Evolutionary conservation across 2,888 invertebrate genomes (phyloP), one percentile per base, ranked within the genome.

Genomic region (Macrophya annulata): DNA sequence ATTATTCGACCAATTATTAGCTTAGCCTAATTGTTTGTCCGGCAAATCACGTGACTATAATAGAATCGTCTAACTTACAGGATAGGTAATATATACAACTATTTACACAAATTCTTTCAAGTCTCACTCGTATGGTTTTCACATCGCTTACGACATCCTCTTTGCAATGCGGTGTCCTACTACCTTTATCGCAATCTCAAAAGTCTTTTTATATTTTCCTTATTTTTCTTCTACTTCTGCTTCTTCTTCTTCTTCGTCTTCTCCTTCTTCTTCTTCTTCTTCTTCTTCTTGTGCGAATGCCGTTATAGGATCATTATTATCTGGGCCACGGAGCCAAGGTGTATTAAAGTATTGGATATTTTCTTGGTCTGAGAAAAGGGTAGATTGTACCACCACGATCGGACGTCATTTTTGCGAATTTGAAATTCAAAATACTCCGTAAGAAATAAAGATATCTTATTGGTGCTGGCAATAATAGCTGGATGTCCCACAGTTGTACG

Each of bases 311-410:
- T 81, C 21, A 43, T 81, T 81, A 81, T 65, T 81, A 62, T 62
- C 45, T 17, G 62, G 37, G 43, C 21, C 65, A 21, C 40, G 21
- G 25, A 40, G 81, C 15, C 81, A 21, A 71, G 83, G 45, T 48
- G 48, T 68, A 83, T 68, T 83, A 83, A 83, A 71, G 83, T 71
- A 68, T 68, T 45, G 83, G 83, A 71, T 83, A 68, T 83, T 45
- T 83, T 51, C 48, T 83, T 51, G 43, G 45, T 51, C 15, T 83
- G 37, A 83, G 48, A 71, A 21, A 68, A 83, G 17, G 83, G 65
- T 48, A 25, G 15, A 68, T 71, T 40, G n/a, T 48, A 55, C 45
- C 68, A 43, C 37, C 21, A 21, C 25, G 37, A 48, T 45, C 45
- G 45, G 48, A 83, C 83, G 71, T 83, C 83, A 83, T 83, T 25